Percentiles rank a stretch among this genome's conserved stretches.
These are phyloP conservation scores for Drosophila birchii DNA, from an alignment of 2,888 invertebrate genomes.

Conservation along the genomic window DNA sequence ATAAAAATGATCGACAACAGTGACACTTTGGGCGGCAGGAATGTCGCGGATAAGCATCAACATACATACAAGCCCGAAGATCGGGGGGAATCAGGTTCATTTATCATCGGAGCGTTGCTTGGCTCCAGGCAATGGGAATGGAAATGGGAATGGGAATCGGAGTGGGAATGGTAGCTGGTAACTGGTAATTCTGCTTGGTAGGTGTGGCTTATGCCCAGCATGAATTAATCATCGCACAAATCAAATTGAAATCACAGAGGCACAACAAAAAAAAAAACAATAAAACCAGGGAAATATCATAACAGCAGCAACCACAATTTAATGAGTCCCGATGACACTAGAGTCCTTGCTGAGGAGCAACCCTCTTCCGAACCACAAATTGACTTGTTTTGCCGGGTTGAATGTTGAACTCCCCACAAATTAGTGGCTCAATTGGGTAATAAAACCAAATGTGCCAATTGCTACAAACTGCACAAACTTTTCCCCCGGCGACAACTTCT, in stretches of 20 bases:
- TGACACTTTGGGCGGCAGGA: slow-evolving; percentile 80
- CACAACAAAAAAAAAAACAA: slow-evolving; percentile 39
- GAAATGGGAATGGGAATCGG: slow-evolving; percentile 3
- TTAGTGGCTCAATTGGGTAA: slow-evolving; percentile 83
- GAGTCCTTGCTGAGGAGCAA: slow-evolving; percentile 16
- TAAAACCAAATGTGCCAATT: slow-evolving; percentile 85
- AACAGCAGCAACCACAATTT: slow-evolving; percentile 53
- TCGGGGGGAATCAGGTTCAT: slow-evolving; percentile 53
- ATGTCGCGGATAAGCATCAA: slow-evolving; percentile 75
- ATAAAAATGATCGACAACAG: slow-evolving; percentile 80
- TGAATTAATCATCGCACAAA: slow-evolving; percentile 70
- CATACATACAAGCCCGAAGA: slow-evolving; percentile 30
- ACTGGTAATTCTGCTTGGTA: slow-evolving; percentile 29
- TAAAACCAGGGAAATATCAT: slow-evolving; percentile 50
- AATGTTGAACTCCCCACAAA: slow-evolving; percentile 77
- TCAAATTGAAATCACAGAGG: slow-evolving; percentile 47
- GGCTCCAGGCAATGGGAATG: slow-evolving; percentile 1
- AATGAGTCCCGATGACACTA: slow-evolving; percentile 58
- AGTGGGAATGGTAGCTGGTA: slow-evolving; percentile 7
- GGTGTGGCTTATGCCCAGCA: slow-evolving; percentile 66
- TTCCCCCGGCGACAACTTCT: slow-evolving; percentile 28
- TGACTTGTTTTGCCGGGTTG: slow-evolving; percentile 68
- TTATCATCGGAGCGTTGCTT: slow-evolving; percentile 58
- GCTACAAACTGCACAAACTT: slow-evolving; percentile 59
- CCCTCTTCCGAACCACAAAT: slow-evolving; percentile 60